Percentiles rank a stretch among this genome's conserved stretches.
Conservation (phyloP, 2,113 vertebrate genomes). For the Chionodraco myersi region DNA sequence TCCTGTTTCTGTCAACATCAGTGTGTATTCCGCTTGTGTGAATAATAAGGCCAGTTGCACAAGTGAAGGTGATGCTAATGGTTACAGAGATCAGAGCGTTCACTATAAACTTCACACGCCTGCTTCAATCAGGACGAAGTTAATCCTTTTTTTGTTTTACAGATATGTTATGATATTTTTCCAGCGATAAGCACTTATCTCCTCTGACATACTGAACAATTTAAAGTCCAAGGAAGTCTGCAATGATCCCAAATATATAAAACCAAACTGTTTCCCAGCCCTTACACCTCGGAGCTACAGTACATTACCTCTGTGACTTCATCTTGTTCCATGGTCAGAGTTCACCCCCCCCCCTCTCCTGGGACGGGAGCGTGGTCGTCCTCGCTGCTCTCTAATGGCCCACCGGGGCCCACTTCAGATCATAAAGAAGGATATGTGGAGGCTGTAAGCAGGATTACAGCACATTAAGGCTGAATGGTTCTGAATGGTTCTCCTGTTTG, state of each 20-base stretch:
- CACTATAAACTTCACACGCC: background rate
- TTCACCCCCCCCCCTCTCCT: conserved; percentile 12
- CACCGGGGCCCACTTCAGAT: conserved; percentile 73
- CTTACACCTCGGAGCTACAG: conserved; percentile 3
- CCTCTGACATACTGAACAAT: background rate
- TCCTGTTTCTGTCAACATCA: background rate
- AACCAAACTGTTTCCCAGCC: background rate
- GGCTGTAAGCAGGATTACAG: conserved; percentile 67
- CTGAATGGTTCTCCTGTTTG: conserved; percentile 61
- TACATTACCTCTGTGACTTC: conserved; percentile 15
- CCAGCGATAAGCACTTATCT: background rate
- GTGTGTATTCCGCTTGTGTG: background rate
- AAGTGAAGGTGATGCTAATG: background rate
- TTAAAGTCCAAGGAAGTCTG: conserved; percentile 43
- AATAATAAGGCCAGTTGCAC: conserved; percentile 5
- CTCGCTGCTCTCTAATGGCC: conserved; percentile 65
- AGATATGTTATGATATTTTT: background rate
- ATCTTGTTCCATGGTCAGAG: background rate
- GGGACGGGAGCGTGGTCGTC: conserved; percentile 53
- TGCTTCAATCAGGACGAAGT: conserved; percentile 18
- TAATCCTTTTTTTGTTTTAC: background rate
- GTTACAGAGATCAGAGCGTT: conserved; percentile 13
- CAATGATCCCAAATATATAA: conserved; percentile 22
- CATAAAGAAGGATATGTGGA: conserved; percentile 70
- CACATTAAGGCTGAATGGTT: conserved; percentile 62